Percentiles rank a stretch among this genome's conserved stretches.
These are phyloP conservation scores for Enteromius mattozi DNA, from an alignment of 2,797 vertebrate species.

Conservation along the genomic window DNA sequence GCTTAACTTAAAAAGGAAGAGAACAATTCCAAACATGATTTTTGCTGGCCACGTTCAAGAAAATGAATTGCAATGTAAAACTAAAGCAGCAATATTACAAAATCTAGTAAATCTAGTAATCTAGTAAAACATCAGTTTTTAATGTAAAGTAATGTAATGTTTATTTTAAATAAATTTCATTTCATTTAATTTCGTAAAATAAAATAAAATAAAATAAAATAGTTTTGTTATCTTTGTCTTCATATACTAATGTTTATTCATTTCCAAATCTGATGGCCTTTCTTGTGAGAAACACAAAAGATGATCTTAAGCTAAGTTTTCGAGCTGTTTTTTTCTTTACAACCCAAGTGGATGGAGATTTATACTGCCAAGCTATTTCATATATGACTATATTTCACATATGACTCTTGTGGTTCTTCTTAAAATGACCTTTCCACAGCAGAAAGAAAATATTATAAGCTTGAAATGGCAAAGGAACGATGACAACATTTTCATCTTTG, in stretches of 20 bases:
- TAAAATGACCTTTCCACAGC: background rate
- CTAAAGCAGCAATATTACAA: background rate
- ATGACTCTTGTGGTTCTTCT: background rate
- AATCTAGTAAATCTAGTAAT: background rate
- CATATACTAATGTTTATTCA: background rate
- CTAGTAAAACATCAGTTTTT: too few relatives aligned
- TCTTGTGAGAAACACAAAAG: background rate
- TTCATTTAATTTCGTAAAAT: too few relatives aligned
- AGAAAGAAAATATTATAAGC: background rate
- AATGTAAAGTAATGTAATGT: too few relatives aligned
- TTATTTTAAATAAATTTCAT: too few relatives aligned
- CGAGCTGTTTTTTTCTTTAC: background rate
- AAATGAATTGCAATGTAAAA: background rate
- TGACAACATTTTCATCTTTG: background rate
- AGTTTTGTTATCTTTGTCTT: background rate
- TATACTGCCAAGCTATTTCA: background rate
- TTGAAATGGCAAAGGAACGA: conserved; percentile 7
- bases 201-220: too few relatives aligned
- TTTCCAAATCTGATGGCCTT: background rate
- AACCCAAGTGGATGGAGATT: background rate
- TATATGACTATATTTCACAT: too few relatives aligned
- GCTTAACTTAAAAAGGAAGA: background rate
- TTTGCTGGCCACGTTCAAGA: background rate
- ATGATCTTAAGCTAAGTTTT: background rate
- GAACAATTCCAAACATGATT: background rate